phyloP scores from a whole-genome alignment of 37 sponge, comb jelly and placozoan species.

The Ianthella basta region DNA sequence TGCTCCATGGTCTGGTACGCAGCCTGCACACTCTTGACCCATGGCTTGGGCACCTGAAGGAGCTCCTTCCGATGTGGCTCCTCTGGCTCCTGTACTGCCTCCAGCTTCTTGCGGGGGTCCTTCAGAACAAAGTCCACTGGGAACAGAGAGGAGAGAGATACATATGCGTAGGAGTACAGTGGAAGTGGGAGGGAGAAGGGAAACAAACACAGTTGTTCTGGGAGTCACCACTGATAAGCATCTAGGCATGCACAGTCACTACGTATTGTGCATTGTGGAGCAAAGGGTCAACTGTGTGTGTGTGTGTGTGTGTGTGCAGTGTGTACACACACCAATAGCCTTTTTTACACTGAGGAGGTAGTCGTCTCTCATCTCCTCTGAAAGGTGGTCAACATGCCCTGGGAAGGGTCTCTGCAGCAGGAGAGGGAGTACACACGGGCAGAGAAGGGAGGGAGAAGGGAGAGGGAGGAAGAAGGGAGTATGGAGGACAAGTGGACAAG shows the following conservation, averaged over 20 bases:
- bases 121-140: slow-evolving; percentile 97
- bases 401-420: too few relatives aligned
- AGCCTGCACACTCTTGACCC: slow-evolving; percentile 70
- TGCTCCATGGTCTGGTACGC: slow-evolving; percentile 42
- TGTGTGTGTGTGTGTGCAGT: too few relatives aligned
- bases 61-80: slow-evolving; percentile 74
- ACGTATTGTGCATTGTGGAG: too few relatives aligned
- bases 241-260: too few relatives aligned
- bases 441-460: not conserved
- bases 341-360: slow-evolving; percentile 98
- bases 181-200: too few relatives aligned
- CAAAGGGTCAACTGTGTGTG: too few relatives aligned
- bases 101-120: slow-evolving; percentile 85
- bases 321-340: slow-evolving; percentile 75
- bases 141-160: not conserved
- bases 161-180: too few relatives aligned
- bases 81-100: slow-evolving; percentile 22
- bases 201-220: too few relatives aligned
- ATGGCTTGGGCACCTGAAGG: slow-evolving; percentile 88
- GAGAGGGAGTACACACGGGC: slow-evolving; percentile 28
- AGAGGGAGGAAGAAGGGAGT: too few relatives aligned
- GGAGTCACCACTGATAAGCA: too few relatives aligned
- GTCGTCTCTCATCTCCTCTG: slow-evolving; percentile 98
- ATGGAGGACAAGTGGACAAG: not conserved
- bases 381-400: slow-evolving; percentile 74